phyloP scores from a whole-genome alignment of 2,113 vertebrate genomes.

The Machaerirhynchus nigripectus region DNA sequence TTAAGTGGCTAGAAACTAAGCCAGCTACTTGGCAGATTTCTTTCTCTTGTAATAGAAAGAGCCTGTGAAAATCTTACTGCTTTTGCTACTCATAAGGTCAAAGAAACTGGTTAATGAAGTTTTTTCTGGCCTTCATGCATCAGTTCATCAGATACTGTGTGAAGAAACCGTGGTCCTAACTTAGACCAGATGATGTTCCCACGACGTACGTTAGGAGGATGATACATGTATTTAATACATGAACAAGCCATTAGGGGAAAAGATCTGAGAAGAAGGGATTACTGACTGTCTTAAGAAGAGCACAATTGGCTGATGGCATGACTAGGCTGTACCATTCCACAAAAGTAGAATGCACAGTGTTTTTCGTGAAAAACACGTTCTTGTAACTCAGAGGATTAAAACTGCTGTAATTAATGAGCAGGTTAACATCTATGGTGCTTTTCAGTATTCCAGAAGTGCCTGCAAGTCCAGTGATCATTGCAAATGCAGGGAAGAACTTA shows the following conservation, averaged over 20 bases:
- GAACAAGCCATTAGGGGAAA: not conserved
- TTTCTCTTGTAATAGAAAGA: not conserved
- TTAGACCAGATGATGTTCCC: not conserved
- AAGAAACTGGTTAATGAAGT: not conserved
- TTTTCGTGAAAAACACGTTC: conserved; percentile 19
- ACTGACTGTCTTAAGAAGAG: not conserved
- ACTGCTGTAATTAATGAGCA: not conserved
- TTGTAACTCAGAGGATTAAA: conserved; percentile 41
- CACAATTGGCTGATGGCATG: not conserved
- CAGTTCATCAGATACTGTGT: not conserved
- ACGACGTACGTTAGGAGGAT: not conserved
- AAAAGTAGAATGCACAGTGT: not conserved
- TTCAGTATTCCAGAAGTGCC: conserved; percentile 1
- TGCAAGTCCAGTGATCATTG: not conserved
- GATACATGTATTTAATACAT: not conserved
- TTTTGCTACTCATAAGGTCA: not conserved
- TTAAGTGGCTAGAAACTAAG: not conserved
- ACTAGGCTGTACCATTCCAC: not conserved
- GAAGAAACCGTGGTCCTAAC: not conserved
- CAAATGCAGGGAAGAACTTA: conserved; percentile 14
- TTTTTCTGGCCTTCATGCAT: not conserved
- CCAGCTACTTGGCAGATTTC: not conserved
- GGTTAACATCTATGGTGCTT: not conserved
- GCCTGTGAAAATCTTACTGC: not conserved
- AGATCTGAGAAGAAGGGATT: not conserved